Base-by-base conservation (phyloP, 2,888 invertebrate species). In the Lacanobia oleracea region DNA sequence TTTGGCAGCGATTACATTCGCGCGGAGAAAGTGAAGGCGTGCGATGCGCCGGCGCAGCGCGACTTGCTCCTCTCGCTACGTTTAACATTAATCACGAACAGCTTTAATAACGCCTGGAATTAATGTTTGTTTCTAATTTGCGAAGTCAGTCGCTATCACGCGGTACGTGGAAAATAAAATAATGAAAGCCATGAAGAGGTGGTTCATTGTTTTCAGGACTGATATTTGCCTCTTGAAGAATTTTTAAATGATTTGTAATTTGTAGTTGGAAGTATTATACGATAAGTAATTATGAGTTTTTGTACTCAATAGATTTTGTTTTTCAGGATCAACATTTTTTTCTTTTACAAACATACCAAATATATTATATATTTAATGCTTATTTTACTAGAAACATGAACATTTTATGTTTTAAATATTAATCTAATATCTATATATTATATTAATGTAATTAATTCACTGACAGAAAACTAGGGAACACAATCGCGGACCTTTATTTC, bases 21-120 rank as follows among this genome's bases (percentile, higher is more conserved):
- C 74, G 75, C 60, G 85, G 92, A 89, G 92, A 92, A 92, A 92
- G 92, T 92, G 90, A 91, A 88, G 72, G 87, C 77, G 78, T 75
- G 77, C 65, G 81, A 86, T 85, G 88, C 83, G 86, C 77, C 79
- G 60, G 85, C 86, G 86, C 81, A 78, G 76, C 40, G 23, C 50
- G 21, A 5, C 75, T 43, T 77, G 71, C 81, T 80, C 72, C 81
- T 86, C 86, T 83, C 84, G 83, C 79, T 86, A 85, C 83, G 86
- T 86, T 33, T 87, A 83, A 76, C 84, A 86, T 84, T 87, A 83
- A 82, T 81, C 79, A 77, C 59, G 65, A 84, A 83, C 75, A 71
- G 74, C 75, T 83, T 82, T 87, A 87, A 85, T 85, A 86, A 82
- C 85, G 77, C 75, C 79, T 62, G 70, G 68, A 72, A 81, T 80